These are phyloP conservation scores for Prosapia bicincta DNA, from an alignment of 2,888 invertebrate species.

Conservation along the genomic window DNA sequence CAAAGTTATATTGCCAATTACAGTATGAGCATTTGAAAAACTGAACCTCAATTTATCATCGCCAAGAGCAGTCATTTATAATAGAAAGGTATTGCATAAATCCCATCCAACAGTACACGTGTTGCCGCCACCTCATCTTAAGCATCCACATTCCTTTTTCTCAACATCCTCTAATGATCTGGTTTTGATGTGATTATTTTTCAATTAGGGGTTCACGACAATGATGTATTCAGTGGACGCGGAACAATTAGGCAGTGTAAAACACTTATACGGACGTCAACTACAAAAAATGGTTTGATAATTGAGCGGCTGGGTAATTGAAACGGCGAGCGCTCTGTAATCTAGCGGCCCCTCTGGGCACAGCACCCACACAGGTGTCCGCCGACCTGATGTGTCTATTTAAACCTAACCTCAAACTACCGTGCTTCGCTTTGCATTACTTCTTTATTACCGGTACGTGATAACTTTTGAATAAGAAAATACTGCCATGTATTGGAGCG, in stretches of 20 bases:
- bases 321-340: slow-evolving; percentile 19
- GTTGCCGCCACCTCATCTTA: not conserved
- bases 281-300: slow-evolving; percentile 24
- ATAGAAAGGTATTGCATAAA: not conserved
- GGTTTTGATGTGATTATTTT: slow-evolving; percentile 19
- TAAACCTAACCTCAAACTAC: not conserved
- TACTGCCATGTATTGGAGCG: no score
- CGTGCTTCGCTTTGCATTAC: not conserved
- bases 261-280: slow-evolving; percentile 25
- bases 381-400: not conserved
- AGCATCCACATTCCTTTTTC: not conserved
- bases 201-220: slow-evolving; percentile 24
- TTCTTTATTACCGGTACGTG: not conserved
- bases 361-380: not conserved
- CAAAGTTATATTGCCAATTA: not conserved
- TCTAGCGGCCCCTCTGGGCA: slow-evolving; percentile 4
- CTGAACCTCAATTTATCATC: not conserved
- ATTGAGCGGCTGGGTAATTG: slow-evolving; percentile 23
- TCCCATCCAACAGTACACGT: not conserved
- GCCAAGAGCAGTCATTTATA: not conserved
- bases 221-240: slow-evolving; percentile 24
- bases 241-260: slow-evolving; percentile 24
- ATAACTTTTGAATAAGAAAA: not conserved
- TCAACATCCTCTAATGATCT: not conserved
- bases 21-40: not conserved